Evolutionary conservation across 2,888 invertebrate genomes (phyloP), one percentile per base, ranked within the genome.

Genomic region (Octonoba sinensis): DNA sequence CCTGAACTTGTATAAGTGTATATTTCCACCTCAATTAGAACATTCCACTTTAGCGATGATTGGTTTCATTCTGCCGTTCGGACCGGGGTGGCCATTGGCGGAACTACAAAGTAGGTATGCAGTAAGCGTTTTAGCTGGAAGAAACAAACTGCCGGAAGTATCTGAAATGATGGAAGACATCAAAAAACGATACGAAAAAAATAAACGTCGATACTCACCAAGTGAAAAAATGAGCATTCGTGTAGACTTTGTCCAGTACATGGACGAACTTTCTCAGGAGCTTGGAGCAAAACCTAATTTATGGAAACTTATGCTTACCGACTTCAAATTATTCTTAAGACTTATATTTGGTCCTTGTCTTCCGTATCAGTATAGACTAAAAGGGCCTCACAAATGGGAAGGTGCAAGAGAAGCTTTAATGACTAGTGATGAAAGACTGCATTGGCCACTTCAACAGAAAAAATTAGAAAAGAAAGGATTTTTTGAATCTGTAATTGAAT

Each of bases 351-450:
- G 87, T 0, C 86, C 88, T 1, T 85, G 85, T 59, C 86, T 60
- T 36, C 24, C 64, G 16, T 59, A 49, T 18, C 66, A 47, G 24
- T 89, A 87, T 82, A 85, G 89, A 22, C 84, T 89, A 11, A 71
- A 83, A 44, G 90, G 90, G 0, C 88, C 88, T 11, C 86, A 88
- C 54, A 78, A 85, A 24, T 90, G 90, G 90, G 67, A 84, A 11
- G 89, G 88, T 1, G 90, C 90, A 0, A 86, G 89, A 62, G 84
- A 89, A 13, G 88, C 90, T 20, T 88, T 90, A 62, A 69, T 88
- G 73, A 87, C 86, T 4, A 79, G 75, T 13, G 65, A 83, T 22
- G 82, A 86, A 13, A 60, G 86, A 46, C 3, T 76, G 18, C 27
- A 51, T 16, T 73, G 49, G 49, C 73, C 73, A 11, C 56, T 49